A percentile compares a stretch with the other conserved stretches of the same genome.
Evolutionary conservation across 2,888 invertebrate genomes (phyloP).

Genomic region (Vandiemenella viatica): DNA sequence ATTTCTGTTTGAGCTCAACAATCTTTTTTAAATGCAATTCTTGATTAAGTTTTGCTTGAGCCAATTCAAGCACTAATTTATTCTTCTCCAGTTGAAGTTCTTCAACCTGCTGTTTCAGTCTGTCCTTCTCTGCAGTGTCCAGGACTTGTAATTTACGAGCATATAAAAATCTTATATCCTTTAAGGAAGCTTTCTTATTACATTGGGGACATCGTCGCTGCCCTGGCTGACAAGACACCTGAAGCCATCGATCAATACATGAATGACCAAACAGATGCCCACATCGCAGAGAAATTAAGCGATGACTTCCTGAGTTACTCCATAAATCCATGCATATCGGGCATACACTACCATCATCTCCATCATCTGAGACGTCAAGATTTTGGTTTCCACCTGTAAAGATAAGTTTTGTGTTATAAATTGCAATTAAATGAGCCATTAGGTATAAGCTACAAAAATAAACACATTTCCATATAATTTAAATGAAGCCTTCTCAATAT

Average conservation of each 20-base stretch:
- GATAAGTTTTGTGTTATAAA: background rate
- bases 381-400: background rate
- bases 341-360: conserved; percentile 57
- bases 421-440: too few relatives aligned
- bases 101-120: conserved; percentile 45
- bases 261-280: conserved; percentile 81
- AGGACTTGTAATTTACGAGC: conserved; percentile 58
- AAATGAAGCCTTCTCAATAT: too few relatives aligned
- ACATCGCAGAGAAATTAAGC: conserved; percentile 74
- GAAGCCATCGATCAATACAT: conserved; percentile 67
- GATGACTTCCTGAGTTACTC: conserved; percentile 73
- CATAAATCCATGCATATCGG: conserved; percentile 81
- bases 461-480: too few relatives aligned
- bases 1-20: background rate
- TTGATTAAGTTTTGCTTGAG: conserved; percentile 30
- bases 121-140: conserved; percentile 60
- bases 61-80: conserved; percentile 45
- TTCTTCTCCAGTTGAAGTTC: conserved; percentile 39
- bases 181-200: conserved; percentile 51
- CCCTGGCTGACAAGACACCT: conserved; percentile 32
- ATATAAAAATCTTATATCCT: conserved; percentile 64
- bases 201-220: conserved; percentile 76
- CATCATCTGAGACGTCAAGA: conserved; percentile 22
- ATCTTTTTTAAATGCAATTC: conserved; percentile 22
- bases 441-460: too few relatives aligned